Percentiles rank a stretch among this genome's conserved stretches.
These are phyloP conservation scores for Euplagia quadripunctaria DNA, from an alignment of 2,888 invertebrate genomes.

Conservation along the genomic window DNA sequence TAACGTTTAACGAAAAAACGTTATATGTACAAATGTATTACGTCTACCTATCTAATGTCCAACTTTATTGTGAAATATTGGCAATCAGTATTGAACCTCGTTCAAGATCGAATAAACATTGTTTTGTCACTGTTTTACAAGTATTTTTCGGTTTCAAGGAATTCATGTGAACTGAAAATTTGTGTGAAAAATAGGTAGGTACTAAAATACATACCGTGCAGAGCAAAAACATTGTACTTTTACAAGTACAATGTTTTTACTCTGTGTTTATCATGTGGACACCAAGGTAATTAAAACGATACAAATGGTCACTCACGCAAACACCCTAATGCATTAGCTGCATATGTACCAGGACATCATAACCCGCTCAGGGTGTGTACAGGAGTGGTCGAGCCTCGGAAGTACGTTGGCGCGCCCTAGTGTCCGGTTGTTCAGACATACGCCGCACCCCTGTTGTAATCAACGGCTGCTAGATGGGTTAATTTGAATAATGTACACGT, in stretches of 20 bases:
- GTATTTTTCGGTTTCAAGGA: too few relatives aligned
- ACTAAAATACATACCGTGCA: too few relatives aligned
- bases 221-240: too few relatives aligned
- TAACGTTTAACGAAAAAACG: too few relatives aligned
- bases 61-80: too few relatives aligned
- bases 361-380: slow-evolving; percentile 17
- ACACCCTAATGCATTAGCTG: slow-evolving; percentile 22
- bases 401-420: slow-evolving; percentile 28
- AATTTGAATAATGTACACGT: slow-evolving; percentile 38
- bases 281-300: background rate
- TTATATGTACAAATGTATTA: too few relatives aligned
- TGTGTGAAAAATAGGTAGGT: too few relatives aligned
- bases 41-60: too few relatives aligned
- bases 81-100: too few relatives aligned
- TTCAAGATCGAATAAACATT: too few relatives aligned
- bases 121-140: too few relatives aligned
- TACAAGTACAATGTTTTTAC: background rate
- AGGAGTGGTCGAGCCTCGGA: slow-evolving; percentile 15
- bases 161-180: too few relatives aligned
- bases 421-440: background rate
- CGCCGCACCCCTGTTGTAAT: slow-evolving; percentile 36
- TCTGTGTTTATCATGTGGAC: background rate
- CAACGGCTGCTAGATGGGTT: slow-evolving; percentile 24
- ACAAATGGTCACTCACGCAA: background rate
- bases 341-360: slow-evolving; percentile 17